These are phyloP conservation scores for Lethrus apterus DNA, from an alignment of 1,140 invertebrate genomes.

Conservation along the genomic window DNA sequence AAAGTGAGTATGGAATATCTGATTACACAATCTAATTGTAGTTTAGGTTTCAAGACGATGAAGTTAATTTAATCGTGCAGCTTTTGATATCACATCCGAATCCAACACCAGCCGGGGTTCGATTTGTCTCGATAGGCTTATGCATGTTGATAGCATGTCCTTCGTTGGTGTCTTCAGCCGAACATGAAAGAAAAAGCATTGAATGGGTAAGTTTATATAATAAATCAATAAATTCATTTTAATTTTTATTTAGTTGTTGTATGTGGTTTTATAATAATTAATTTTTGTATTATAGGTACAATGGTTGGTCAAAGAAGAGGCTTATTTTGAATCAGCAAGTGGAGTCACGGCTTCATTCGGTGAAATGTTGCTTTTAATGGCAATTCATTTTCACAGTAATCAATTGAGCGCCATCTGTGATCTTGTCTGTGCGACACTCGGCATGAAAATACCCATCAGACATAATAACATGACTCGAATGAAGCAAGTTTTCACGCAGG, in stretches of 20 bases:
- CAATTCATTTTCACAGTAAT: slow-evolving; percentile 94
- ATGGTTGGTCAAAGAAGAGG: slow-evolving; percentile 86
- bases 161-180: slow-evolving; percentile 65
- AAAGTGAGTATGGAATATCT: slow-evolving; percentile 54
- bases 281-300: slow-evolving; percentile 46
- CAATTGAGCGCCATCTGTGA: slow-evolving; percentile 88
- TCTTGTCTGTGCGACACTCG: slow-evolving; percentile 85
- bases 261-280: too few species aligned
- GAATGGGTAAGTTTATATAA: slow-evolving; percentile 61
- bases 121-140: slow-evolving; percentile 87
- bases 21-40: slow-evolving; percentile 14
- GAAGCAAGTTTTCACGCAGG: slow-evolving; percentile 92
- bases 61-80: slow-evolving; percentile 74
- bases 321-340: slow-evolving; percentile 72
- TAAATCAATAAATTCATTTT: slow-evolving; percentile 1
- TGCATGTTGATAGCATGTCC: slow-evolving; percentile 95
- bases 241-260: not conserved
- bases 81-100: slow-evolving; percentile 84
- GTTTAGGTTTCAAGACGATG: slow-evolving; percentile 82
- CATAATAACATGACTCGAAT: slow-evolving; percentile 86
- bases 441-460: slow-evolving; percentile 90
- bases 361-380: slow-evolving; percentile 93
- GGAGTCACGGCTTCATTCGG: slow-evolving; percentile 81
- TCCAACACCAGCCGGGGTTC: slow-evolving; percentile 79
- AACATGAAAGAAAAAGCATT: slow-evolving; percentile 83